Conservation (phyloP, 2,797 vertebrate species). For the Staurois parvus region DNA sequence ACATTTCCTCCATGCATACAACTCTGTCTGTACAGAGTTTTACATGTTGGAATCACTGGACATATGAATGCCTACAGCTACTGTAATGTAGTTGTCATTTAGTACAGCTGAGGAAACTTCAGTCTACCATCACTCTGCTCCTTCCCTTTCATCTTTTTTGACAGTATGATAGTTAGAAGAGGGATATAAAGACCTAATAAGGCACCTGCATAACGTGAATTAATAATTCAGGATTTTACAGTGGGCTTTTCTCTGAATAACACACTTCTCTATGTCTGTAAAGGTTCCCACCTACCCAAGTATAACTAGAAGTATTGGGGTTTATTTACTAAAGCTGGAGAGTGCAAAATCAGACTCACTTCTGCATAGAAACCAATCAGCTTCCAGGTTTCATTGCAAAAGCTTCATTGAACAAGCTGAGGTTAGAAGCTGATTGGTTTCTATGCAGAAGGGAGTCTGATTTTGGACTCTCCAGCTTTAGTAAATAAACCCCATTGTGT, state of each 20-base stretch:
- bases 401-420: too few species aligned
- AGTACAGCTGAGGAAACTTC: conserved; percentile 35
- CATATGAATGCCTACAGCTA: neutral
- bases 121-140: conserved; percentile 35
- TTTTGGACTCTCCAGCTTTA: too few species aligned
- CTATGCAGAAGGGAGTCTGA: too few species aligned
- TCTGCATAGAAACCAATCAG: too few species aligned
- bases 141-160: conserved; percentile 39
- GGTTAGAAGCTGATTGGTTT: too few species aligned
- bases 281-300: neutral
- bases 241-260: neutral
- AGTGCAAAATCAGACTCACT: too few species aligned
- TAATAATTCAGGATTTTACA: neutral
- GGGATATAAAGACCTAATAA: neutral
- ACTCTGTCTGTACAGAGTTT: neutral
- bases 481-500: too few species aligned
- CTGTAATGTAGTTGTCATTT: conserved; percentile 19
- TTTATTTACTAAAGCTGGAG: too few species aligned
- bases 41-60: neutral
- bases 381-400: too few species aligned
- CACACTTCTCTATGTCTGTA: neutral
- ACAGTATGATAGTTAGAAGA: conserved; percentile 16
- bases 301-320: neutral
- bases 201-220: neutral
- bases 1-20: neutral